Percentiles rank a stretch among this genome's conserved stretches.
phyloP scores from a whole-genome alignment of 2,113 vertebrate species.

The Tyto alba region DNA sequence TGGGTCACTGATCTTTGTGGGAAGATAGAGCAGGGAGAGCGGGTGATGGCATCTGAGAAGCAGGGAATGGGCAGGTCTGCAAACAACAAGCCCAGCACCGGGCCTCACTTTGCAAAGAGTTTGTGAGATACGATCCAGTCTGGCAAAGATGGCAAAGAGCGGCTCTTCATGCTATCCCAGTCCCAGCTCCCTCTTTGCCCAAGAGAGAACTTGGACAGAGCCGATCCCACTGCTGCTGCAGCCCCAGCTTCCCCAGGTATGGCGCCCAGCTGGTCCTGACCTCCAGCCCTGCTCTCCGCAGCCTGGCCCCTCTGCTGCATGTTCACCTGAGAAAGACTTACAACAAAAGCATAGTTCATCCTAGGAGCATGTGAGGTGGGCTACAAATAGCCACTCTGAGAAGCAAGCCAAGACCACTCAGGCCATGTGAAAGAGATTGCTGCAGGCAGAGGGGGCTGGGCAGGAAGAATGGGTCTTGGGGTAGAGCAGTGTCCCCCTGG shows the following conservation, averaged over 20 bases:
- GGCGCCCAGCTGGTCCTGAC: fast-evolving
- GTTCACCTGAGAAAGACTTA: background rate
- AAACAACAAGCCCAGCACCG: background rate
- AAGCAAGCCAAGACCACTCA: background rate
- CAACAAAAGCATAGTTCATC: background rate
- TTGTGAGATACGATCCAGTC: background rate
- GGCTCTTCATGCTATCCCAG: background rate
- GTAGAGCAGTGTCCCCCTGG: background rate
- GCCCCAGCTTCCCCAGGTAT: background rate
- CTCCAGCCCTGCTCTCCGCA: background rate
- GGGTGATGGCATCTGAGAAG: background rate
- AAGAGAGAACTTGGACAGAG: background rate
- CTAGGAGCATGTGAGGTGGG: background rate
- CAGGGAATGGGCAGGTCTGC: background rate
- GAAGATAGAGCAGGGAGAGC: background rate
- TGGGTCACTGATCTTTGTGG: background rate
- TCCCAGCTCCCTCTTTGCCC: background rate
- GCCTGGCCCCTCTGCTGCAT: background rate
- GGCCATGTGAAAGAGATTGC: background rate
- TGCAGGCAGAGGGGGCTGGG: background rate
- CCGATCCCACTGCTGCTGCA: background rate
- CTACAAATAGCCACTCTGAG: background rate
- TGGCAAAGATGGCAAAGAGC: background rate
- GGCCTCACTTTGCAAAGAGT: background rate
- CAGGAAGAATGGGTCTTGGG: background rate